Conservation (phyloP, 2,797 vertebrate species). For the Erethizon dorsatum region DNA sequence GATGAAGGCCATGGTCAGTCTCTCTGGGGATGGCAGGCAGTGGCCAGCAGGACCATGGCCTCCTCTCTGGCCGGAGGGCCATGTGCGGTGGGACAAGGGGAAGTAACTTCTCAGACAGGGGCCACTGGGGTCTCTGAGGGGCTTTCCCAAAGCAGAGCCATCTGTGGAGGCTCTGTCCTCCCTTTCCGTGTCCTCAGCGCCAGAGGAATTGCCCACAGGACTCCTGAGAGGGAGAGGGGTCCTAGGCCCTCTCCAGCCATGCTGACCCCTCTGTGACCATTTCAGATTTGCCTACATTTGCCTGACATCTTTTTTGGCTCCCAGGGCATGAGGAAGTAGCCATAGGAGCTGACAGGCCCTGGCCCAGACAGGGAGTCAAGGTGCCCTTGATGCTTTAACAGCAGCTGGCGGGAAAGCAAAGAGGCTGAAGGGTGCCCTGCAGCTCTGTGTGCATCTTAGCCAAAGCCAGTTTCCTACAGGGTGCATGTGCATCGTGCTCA, state of each 20-base stretch:
- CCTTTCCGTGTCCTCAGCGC: background rate
- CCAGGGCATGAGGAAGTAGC: slow-evolving; percentile 48
- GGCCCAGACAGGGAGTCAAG: background rate
- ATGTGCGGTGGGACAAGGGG: background rate
- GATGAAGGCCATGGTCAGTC: background rate
- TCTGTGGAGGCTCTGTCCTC: background rate
- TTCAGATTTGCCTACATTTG: slow-evolving; percentile 60
- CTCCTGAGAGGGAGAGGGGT: background rate
- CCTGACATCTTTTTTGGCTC: background rate
- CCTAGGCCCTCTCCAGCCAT: background rate
- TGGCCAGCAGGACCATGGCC: background rate
- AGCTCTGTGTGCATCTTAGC: background rate
- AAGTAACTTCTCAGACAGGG: background rate
- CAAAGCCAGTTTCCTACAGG: background rate
- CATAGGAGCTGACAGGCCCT: background rate
- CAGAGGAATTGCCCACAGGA: background rate
- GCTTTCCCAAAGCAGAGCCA: background rate
- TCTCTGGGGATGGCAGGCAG: background rate
- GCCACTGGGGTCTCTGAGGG: background rate
- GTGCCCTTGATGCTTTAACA: background rate
- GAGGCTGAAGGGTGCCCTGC: background rate
- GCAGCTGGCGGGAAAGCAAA: background rate
- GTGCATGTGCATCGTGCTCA: rapidly evolving
- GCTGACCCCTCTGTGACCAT: background rate
- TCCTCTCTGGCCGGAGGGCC: background rate